A percentile compares a stretch with the other conserved stretches of the same genome.
Evolutionary conservation across 2,113 vertebrate genomes (phyloP).

Genomic region (Notarius lentiginosus): DNA sequence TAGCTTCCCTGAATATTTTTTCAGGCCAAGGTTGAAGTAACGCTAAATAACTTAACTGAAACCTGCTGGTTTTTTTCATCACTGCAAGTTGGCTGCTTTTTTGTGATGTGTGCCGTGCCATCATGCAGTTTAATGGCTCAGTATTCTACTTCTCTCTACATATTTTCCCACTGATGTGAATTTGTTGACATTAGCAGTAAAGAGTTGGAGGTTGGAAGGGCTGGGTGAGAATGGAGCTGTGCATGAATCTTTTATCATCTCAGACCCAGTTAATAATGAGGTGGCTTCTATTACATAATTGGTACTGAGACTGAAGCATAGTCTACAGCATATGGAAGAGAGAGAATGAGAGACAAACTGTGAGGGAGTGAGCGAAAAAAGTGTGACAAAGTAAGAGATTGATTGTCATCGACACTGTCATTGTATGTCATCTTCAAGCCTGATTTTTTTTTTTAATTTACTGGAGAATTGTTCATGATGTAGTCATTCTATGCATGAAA

Average conservation of each 20-base stretch:
- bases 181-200: slow-evolving; percentile 31
- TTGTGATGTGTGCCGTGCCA: not conserved
- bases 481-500: not conserved
- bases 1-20: not conserved
- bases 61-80: not conserved
- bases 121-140: not conserved
- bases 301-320: slow-evolving; percentile 71
- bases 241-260: slow-evolving; percentile 79
- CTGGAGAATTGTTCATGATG: not conserved
- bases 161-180: not conserved
- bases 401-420: not conserved
- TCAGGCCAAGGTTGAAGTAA: not conserved
- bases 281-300: slow-evolving; percentile 76
- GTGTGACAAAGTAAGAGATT: slow-evolving; percentile 45
- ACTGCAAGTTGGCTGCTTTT: not conserved
- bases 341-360: slow-evolving; percentile 22
- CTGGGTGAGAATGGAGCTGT: slow-evolving; percentile 44
- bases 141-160: not conserved
- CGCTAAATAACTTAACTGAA: not conserved
- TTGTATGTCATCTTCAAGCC: slow-evolving; percentile 1
- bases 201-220: slow-evolving; percentile 37
- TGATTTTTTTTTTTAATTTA: not conserved
- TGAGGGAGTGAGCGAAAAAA: slow-evolving; percentile 26
- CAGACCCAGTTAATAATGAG: slow-evolving; percentile 75
- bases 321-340: slow-evolving; percentile 61